Evolutionary conservation across 2,797 vertebrate genomes (phyloP).

Genomic region (Alosa sapidissima): DNA sequence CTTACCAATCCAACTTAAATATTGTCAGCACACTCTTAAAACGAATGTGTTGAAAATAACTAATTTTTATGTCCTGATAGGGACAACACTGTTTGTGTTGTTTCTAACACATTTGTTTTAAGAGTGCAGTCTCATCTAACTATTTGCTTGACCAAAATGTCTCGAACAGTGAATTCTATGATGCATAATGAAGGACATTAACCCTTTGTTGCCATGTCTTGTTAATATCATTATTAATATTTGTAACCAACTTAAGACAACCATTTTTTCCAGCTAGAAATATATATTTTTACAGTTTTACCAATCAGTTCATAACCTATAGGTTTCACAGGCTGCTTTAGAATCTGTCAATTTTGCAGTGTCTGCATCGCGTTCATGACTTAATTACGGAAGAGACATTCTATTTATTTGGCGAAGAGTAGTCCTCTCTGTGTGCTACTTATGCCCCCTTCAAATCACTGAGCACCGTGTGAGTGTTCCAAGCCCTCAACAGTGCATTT

Average conservation of each 20-base stretch:
- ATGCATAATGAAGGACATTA: background rate
- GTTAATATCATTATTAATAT: background rate
- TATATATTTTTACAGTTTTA: slow-evolving; percentile 6
- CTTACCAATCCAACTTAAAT: background rate
- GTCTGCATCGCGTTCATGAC: background rate
- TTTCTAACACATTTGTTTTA: too few relatives aligned
- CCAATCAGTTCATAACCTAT: background rate
- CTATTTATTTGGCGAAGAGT: background rate
- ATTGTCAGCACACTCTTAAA: background rate
- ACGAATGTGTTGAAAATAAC: too few relatives aligned
- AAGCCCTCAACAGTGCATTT: background rate
- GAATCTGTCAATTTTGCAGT: background rate
- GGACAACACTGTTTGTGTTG: too few relatives aligned
- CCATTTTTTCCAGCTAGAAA: background rate
- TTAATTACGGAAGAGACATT: background rate
- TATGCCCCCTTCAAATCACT: background rate
- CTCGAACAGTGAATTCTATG: background rate
- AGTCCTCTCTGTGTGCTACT: background rate
- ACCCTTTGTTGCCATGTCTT: background rate
- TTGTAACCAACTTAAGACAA: background rate
- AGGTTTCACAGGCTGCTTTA: background rate
- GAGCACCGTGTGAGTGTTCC: background rate
- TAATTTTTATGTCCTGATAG: too few relatives aligned
- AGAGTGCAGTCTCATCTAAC: background rate
- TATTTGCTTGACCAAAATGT: background rate